phyloP scores from a whole-genome alignment of 2,113 vertebrate species.

The Setophaga petechia region DNA sequence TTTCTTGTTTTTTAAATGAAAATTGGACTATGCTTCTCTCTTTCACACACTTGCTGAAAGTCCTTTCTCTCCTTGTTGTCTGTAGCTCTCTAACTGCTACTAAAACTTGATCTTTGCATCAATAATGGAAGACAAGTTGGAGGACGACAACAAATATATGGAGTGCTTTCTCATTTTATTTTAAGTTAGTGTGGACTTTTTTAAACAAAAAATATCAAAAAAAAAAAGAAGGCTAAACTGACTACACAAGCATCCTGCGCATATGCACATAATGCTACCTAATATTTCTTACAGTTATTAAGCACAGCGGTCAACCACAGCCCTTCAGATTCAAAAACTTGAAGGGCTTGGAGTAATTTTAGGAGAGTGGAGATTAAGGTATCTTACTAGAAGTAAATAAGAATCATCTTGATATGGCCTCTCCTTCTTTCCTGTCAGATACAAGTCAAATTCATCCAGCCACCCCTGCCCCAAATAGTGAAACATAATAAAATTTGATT shows the following conservation, averaged over 20 bases:
- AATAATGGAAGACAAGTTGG: constrained; percentile 47
- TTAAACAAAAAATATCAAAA: neutral
- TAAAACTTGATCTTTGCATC: neutral
- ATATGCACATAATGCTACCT: neutral
- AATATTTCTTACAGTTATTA: neutral
- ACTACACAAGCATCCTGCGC: neutral
- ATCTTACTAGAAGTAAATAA: neutral
- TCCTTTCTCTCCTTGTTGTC: neutral
- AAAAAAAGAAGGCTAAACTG: neutral
- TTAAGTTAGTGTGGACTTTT: neutral
- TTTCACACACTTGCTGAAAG: neutral
- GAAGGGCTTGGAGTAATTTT: neutral
- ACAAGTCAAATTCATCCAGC: neutral
- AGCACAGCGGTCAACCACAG: neutral
- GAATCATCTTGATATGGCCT: neutral
- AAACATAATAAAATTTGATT: neutral
- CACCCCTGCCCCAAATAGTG: neutral
- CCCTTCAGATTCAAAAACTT: neutral
- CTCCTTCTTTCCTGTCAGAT: neutral
- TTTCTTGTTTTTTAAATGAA: neutral
- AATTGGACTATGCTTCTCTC: neutral
- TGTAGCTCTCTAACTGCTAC: neutral
- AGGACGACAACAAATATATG: constrained; percentile 10
- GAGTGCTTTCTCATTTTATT: constrained; percentile 23
- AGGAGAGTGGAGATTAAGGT: neutral